phyloP scores from a whole-genome alignment of 2,888 invertebrate genomes.

The Miltochrista miniata region DNA sequence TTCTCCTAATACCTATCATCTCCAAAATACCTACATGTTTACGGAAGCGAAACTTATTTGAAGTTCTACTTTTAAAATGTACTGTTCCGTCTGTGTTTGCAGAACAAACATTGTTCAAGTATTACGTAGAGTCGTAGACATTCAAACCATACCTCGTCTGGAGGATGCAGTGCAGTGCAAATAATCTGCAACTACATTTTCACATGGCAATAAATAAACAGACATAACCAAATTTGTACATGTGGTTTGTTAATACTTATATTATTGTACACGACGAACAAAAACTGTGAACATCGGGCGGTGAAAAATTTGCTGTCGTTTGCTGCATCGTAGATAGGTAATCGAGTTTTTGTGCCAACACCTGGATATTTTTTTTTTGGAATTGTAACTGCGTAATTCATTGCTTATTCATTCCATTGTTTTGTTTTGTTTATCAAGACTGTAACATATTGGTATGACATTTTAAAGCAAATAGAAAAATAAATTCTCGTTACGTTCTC shows the following conservation, averaged over 20 bases:
- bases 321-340: neutral
- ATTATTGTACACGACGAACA: conserved; percentile 19
- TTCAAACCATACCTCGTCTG: conserved; percentile 25
- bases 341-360: neutral
- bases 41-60: conserved; percentile 19
- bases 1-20: too few relatives aligned
- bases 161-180: conserved; percentile 36
- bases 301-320: conserved; percentile 14
- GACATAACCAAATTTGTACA: conserved; percentile 47
- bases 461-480: too few relatives aligned
- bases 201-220: conserved; percentile 37
- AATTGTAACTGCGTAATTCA: neutral
- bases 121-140: conserved; percentile 23
- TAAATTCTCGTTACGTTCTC: too few relatives aligned
- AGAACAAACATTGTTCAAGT: conserved; percentile 20
- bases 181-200: conserved; percentile 37
- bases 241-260: conserved; percentile 38
- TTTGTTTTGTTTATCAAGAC: neutral
- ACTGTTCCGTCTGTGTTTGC: conserved; percentile 33
- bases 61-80: conserved; percentile 21
- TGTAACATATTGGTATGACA: too few relatives aligned
- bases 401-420: neutral
- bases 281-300: conserved; percentile 20
- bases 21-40: too few relatives aligned
- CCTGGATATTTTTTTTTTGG: neutral